Percentiles rank a stretch among this genome's conserved stretches.
phyloP scores from a whole-genome alignment of 2,113 vertebrate genomes.

The Rana temporaria region DNA sequence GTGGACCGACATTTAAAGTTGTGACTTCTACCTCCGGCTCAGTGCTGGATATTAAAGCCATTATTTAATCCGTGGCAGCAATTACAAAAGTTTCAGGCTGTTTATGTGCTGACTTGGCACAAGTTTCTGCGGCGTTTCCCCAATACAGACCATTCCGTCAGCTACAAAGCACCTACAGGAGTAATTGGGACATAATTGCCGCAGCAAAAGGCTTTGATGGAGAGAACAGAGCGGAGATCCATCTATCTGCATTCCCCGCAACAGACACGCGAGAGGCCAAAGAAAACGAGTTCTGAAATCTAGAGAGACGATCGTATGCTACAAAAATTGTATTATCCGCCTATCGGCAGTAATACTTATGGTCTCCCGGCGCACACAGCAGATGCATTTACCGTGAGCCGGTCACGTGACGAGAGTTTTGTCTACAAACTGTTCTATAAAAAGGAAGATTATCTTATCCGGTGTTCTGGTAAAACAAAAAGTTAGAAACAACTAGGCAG shows the following conservation, averaged over 20 bases:
- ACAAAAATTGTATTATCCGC: neutral
- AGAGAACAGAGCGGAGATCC: neutral
- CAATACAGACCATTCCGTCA: conserved; percentile 12
- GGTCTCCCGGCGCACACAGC: too few relatives aligned
- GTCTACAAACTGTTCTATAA: too few relatives aligned
- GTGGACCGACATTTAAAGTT: neutral
- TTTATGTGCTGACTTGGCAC: conserved; percentile 28
- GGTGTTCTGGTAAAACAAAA: too few relatives aligned
- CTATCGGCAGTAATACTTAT: neutral
- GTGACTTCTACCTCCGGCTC: neutral
- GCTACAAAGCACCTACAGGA: conserved; percentile 9
- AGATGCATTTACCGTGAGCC: too few relatives aligned
- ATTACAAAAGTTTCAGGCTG: conserved; percentile 36
- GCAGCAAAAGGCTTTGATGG: conserved; percentile 13
- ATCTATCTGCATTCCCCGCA: neutral
- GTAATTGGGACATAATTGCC: conserved; percentile 44
- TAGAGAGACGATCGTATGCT: neutral
- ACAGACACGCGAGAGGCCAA: neutral
- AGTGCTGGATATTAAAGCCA: conserved; percentile 1
- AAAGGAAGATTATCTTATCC: too few relatives aligned
- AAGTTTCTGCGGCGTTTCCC: conserved; percentile 4
- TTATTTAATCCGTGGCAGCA: conserved; percentile 4
- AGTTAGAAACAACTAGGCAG: too few relatives aligned
- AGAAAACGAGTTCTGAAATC: conserved; percentile 24
- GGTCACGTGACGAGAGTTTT: too few relatives aligned